Percentiles rank a stretch among this genome's conserved stretches.
Conservation (phyloP, 2,888 invertebrate genomes). For the Synanthedon vespiformis region DNA sequence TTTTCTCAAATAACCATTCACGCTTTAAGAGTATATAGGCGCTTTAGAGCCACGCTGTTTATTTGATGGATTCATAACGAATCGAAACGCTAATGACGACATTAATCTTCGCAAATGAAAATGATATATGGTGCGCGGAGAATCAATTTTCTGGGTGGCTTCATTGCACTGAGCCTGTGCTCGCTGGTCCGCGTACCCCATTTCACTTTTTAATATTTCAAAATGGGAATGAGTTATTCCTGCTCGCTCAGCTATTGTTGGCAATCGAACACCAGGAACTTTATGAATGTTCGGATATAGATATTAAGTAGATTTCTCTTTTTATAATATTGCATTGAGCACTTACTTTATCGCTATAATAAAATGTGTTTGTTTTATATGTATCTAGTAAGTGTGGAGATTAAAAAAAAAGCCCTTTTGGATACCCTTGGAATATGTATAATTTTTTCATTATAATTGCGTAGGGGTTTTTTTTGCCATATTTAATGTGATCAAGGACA, state of each 20-base stretch:
- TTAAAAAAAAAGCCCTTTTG: too few species aligned
- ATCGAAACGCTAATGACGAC: conserved; percentile 9
- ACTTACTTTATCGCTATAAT: neutral
- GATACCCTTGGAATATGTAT: too few species aligned
- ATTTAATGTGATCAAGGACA: too few species aligned
- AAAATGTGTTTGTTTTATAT: neutral
- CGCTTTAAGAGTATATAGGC: too few species aligned
- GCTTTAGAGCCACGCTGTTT: too few species aligned
- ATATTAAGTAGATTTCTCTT: too few species aligned
- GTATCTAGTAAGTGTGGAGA: too few species aligned
- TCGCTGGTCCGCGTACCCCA: conserved; percentile 26
- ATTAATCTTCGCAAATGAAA: conserved; percentile 38
- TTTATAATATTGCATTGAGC: too few species aligned
- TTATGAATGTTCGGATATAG: neutral
- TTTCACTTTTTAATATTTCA: conserved; percentile 40
- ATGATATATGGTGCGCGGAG: conserved; percentile 43
- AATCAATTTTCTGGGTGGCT: conserved; percentile 53
- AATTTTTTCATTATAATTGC: too few species aligned
- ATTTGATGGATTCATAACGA: too few species aligned
- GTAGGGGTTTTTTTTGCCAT: too few species aligned
- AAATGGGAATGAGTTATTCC: conserved; percentile 13
- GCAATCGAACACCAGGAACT: conserved; percentile 4
- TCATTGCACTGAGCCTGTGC: conserved; percentile 30
- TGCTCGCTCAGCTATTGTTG: conserved; percentile 16
- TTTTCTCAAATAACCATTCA: too few species aligned